Percentiles rank a stretch among this genome's conserved stretches.
Conservation (phyloP, 2,888 invertebrate genomes). For the Morpho achilles region DNA sequence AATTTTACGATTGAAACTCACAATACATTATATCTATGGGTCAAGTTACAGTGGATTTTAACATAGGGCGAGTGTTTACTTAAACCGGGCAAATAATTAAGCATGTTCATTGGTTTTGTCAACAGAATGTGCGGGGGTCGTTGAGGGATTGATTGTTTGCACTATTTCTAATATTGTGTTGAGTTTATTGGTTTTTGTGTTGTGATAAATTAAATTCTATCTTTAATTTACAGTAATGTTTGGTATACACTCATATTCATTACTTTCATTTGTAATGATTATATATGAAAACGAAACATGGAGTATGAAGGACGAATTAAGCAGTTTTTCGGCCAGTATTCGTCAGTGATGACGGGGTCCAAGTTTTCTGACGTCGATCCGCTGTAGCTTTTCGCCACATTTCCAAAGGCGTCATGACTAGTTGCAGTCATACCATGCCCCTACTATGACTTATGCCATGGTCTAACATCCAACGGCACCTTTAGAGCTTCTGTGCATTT, state of each 20-base stretch:
- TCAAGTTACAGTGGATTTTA: slow-evolving; percentile 43
- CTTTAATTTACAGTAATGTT: neutral
- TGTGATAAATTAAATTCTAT: slow-evolving; percentile 30
- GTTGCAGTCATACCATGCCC: too few relatives aligned
- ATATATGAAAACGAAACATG: too few relatives aligned
- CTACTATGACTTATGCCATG: too few relatives aligned
- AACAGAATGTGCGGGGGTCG: slow-evolving; percentile 59
- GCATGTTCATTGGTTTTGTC: slow-evolving; percentile 77
- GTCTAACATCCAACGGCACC: too few relatives aligned
- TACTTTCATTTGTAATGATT: slow-evolving; percentile 17
- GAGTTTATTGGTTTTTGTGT: slow-evolving; percentile 48
- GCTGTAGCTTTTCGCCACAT: too few relatives aligned
- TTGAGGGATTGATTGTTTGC: slow-evolving; percentile 60
- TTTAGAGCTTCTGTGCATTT: too few relatives aligned
- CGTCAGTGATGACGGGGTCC: too few relatives aligned
- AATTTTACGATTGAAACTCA: slow-evolving; percentile 13
- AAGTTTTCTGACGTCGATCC: too few relatives aligned
- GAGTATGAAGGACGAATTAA: too few relatives aligned
- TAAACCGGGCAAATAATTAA: slow-evolving; percentile 73
- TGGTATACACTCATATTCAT: neutral
- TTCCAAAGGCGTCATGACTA: too few relatives aligned
- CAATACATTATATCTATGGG: slow-evolving; percentile 28
- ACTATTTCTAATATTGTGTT: slow-evolving; percentile 41
- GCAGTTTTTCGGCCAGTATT: too few relatives aligned
- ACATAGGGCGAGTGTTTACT: slow-evolving; percentile 67